These are phyloP conservation scores for Drosophila ironensis DNA, from an alignment of 1,140 invertebrate genomes.

Conservation along the genomic window DNA sequence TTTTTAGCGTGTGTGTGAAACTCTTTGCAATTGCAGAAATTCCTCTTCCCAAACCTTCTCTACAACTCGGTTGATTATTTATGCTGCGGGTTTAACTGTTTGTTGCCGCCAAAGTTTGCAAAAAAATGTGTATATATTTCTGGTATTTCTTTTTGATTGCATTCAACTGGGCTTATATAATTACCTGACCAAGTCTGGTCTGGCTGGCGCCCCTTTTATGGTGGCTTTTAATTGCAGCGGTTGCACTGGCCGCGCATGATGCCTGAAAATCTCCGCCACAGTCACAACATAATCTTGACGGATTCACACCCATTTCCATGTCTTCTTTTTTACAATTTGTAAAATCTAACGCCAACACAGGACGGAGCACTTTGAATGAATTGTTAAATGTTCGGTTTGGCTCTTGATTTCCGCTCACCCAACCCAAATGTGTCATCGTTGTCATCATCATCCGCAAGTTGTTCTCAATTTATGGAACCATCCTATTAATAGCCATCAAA, in stretches of 20 bases:
- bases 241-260: conserved; percentile 13
- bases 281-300: conserved; percentile 8
- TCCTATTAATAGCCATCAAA: conserved; percentile 8
- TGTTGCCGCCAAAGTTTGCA: conserved; percentile 18
- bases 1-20: conserved; percentile 33
- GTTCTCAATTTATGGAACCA: conserved; percentile 23
- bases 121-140: conserved; percentile 22
- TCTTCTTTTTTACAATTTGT: neutral
- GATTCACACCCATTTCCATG: conserved; percentile 21
- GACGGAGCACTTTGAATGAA: conserved; percentile 22
- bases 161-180: conserved; percentile 41
- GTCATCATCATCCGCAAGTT: conserved; percentile 9
- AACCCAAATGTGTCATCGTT: conserved; percentile 40
- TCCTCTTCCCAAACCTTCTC: conserved; percentile 6
- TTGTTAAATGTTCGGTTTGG: conserved; percentile 11
- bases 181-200: conserved; percentile 24
- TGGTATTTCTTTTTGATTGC: conserved; percentile 43
- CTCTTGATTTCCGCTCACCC: conserved; percentile 37
- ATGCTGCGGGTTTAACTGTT: conserved; percentile 31
- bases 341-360: conserved; percentile 26
- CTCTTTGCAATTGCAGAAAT: conserved; percentile 34
- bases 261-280: conserved; percentile 1
- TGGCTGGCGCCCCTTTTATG: conserved; percentile 31
- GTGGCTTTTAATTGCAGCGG: conserved; percentile 22
- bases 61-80: conserved; percentile 20